Evolutionary conservation across 2,888 invertebrate species (phyloP).

Genomic region (Drosophila tripunctata): DNA sequence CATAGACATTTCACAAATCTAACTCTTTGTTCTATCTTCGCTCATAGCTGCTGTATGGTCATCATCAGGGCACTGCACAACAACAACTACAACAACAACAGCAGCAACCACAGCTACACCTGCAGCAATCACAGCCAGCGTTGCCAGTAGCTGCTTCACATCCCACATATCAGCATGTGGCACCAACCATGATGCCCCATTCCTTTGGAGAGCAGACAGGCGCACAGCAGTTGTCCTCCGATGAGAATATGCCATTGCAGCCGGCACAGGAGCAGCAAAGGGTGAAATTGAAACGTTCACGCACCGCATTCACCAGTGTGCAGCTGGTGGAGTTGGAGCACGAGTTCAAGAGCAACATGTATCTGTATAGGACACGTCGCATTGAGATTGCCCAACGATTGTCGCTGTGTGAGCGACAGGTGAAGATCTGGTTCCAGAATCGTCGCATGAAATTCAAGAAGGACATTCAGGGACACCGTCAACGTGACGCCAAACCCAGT

Average conservation of each 20-base stretch:
- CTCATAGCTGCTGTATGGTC: constrained; percentile 7
- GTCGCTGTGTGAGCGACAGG: constrained; percentile 94
- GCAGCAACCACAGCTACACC: neutral
- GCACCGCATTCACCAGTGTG: constrained; percentile 97
- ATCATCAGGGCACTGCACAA: constrained; percentile 2
- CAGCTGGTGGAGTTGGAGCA: constrained; percentile 98
- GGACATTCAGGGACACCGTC: constrained; percentile 66
- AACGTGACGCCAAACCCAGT: constrained; percentile 53
- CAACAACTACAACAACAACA: neutral
- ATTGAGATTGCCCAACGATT: constrained; percentile 98
- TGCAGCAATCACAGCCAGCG: constrained; percentile 21
- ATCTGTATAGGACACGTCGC: constrained; percentile 95
- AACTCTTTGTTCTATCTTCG: neutral
- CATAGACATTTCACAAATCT: neutral
- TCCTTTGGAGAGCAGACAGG: constrained; percentile 21
- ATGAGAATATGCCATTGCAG: constrained; percentile 59
- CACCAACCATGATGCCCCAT: constrained; percentile 19
- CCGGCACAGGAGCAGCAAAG: constrained; percentile 54
- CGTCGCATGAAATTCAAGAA: constrained; percentile 91
- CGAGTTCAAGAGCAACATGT: constrained; percentile 97
- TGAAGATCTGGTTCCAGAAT: constrained; percentile 94
- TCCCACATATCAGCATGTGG: constrained; percentile 29
- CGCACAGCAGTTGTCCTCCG: constrained; percentile 58
- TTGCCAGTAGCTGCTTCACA: constrained; percentile 16
- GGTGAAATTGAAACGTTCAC: constrained; percentile 84